Percentiles rank a stretch among this genome's conserved stretches.
Evolutionary conservation across 2,888 invertebrate genomes (phyloP).

Genomic region (Eumerus sabulonum): DNA sequence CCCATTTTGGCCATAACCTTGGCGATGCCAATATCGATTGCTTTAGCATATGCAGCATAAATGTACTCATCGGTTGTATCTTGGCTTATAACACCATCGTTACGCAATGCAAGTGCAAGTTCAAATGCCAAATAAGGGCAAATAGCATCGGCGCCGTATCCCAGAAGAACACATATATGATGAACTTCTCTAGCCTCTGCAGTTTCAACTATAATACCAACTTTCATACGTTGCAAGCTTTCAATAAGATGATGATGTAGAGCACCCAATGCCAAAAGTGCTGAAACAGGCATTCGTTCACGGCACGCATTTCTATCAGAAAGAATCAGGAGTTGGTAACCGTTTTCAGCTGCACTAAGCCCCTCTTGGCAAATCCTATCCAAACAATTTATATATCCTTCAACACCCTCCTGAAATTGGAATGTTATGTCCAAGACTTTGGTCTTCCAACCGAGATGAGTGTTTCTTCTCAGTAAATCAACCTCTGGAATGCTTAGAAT

Average conservation of each 20-base stretch:
- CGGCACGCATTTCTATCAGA: slow-evolving; percentile 87
- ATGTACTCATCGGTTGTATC: slow-evolving; percentile 88
- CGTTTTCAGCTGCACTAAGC: slow-evolving; percentile 86
- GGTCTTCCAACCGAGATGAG: slow-evolving; percentile 92
- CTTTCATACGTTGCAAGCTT: slow-evolving; percentile 96
- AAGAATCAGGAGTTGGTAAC: slow-evolving; percentile 91
- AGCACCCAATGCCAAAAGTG: slow-evolving; percentile 92
- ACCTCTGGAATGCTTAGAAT: slow-evolving; percentile 95
- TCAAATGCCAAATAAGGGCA: slow-evolving; percentile 98
- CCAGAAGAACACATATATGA: slow-evolving; percentile 96
- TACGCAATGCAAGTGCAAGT: slow-evolving; percentile 90
- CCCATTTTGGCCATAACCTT: slow-evolving; percentile 99
- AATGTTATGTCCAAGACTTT: slow-evolving; percentile 94
- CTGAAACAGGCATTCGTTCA: slow-evolving; percentile 86
- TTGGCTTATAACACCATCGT: slow-evolving; percentile 90
- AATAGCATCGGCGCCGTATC: slow-evolving; percentile 98
- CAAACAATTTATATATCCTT: slow-evolving; percentile 89
- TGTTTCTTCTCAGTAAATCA: slow-evolving; percentile 90
- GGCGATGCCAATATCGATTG: slow-evolving; percentile 93
- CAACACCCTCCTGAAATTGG: slow-evolving; percentile 85
- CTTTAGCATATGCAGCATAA: slow-evolving; percentile 92
- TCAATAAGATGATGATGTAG: slow-evolving; percentile 97
- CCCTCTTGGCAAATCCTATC: slow-evolving; percentile 90
- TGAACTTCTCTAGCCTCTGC: slow-evolving; percentile 98
- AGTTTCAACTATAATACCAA: slow-evolving; percentile 95